Base-by-base conservation (phyloP, 2,797 vertebrate species). In the Sebastes glaucus region DNA sequence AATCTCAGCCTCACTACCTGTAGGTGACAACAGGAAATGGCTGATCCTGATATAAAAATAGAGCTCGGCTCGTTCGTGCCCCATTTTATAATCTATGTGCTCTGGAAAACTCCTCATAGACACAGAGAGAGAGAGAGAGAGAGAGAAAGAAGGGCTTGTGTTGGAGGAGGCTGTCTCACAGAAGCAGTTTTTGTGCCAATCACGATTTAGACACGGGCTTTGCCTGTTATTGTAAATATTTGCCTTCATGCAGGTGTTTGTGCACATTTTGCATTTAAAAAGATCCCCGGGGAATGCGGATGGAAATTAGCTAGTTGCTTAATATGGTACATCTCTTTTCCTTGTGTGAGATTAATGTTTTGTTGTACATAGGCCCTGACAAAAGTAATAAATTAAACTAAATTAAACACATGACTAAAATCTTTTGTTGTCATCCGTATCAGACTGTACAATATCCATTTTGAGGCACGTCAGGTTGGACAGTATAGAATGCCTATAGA, bases 31-130 rank as follows among this genome's bases (percentile, higher is more conserved):
- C 77, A 86, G 87, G 83, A 93, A 93, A 93, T 88, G 83, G 88
- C 86, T 93, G 91, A 86, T 83, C 79, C 78, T 35, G 73, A 84
- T 91, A 81, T 91, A 93, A 92, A 95, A 95, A 95, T 94, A 95
- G 92, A 91, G 72, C 85, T 73, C 35, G 63, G 82, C 87, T 87
- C 87, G 63, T 87, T 91, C 80, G 86, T 95, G 94, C 88, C 94
- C 94, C 91, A 94, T 91, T 95, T 95, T 91, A 88, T 91, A 86
- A 92, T 89, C 87, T 85, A 78, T 92, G 86, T 85, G 87, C 86
- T 92, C 93, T 86, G 94, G 88, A 93, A 92, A 93, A 89, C 87
- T 90, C 86, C 85, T 85, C 92, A 86, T 81, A 87, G 85, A 88
- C 42, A 55, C 6, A 76, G 3, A 59, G 10, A 60, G 35, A 52